Percentiles rank a stretch among this genome's conserved stretches.
Evolutionary conservation across 2,888 invertebrate genomes (phyloP).

Genomic region (Andrena dorsata): DNA sequence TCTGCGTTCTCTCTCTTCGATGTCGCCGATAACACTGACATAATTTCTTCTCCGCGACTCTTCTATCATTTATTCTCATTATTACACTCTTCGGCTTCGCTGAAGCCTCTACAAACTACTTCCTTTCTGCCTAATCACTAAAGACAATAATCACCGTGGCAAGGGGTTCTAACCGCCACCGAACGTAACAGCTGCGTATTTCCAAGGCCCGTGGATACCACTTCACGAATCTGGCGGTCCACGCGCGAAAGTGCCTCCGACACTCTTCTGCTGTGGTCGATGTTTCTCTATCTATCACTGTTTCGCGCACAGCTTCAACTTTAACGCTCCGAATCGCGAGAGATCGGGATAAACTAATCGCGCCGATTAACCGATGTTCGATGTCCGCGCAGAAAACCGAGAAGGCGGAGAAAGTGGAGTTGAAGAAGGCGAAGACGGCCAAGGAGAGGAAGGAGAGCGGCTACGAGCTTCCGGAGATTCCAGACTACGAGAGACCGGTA

Average conservation of each 20-base stretch:
- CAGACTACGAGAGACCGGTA: slow-evolving; percentile 88
- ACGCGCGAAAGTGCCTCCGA: background rate
- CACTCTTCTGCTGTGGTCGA: slow-evolving; percentile 9
- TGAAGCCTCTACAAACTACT: background rate
- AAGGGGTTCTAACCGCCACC: slow-evolving; percentile 5
- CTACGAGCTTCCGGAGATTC: slow-evolving; percentile 83
- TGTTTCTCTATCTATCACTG: slow-evolving; percentile 33
- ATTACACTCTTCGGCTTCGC: background rate
- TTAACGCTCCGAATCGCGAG: slow-evolving; percentile 8
- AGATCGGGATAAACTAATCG: background rate
- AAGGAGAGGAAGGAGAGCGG: slow-evolving; percentile 79
- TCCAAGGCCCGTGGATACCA: background rate
- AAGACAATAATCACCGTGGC: background rate
- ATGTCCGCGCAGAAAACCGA: slow-evolving; percentile 79
- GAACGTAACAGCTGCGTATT: background rate
- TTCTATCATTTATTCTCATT: background rate
- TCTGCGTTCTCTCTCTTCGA: background rate
- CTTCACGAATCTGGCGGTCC: background rate
- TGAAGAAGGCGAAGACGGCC: slow-evolving; percentile 79
- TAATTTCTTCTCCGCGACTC: background rate
- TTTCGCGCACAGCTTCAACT: slow-evolving; percentile 31
- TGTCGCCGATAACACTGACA: slow-evolving; percentile 27
- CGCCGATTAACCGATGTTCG: background rate
- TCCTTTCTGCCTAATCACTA: background rate
- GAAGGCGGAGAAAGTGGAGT: slow-evolving; percentile 78